Evolutionary conservation across 2,888 invertebrate species (phyloP).

Genomic region (Epinotia brunnichana): DNA sequence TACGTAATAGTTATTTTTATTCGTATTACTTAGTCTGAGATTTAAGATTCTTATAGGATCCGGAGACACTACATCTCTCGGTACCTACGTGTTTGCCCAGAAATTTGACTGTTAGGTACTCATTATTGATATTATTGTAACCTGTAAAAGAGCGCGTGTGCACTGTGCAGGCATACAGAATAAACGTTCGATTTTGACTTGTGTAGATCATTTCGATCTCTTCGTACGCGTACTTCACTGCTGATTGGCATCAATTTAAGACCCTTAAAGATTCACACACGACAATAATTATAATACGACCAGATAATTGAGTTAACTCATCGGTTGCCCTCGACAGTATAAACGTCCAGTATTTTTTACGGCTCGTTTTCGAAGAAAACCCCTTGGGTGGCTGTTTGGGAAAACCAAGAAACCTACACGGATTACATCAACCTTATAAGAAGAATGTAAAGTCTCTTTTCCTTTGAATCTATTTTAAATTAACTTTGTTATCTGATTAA

Average conservation of each 20-base stretch:
- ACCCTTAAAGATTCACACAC: constrained; percentile 39
- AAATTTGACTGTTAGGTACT: no score
- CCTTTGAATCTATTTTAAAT: constrained; percentile 6
- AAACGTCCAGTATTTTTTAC: constrained; percentile 63
- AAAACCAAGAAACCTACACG: constrained; percentile 44
- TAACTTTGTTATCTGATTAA: constrained; percentile 38
- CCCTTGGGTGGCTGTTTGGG: constrained; percentile 67
- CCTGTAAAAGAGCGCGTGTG: no score
- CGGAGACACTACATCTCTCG: no score
- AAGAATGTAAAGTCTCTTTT: constrained; percentile 47
- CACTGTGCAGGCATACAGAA: no score
- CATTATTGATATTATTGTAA: no score
- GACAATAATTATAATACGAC: constrained; percentile 45
- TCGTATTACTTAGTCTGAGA: no score
- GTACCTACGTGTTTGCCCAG: no score
- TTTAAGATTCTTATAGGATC: no score
- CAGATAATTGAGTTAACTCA: constrained; percentile 56
- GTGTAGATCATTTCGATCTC: no score
- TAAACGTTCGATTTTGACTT: no score
- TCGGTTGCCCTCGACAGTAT: constrained; percentile 46
- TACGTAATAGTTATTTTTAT: no score
- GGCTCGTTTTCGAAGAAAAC: constrained; percentile 64
- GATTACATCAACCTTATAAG: constrained; percentile 43
- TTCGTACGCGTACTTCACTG: no score
- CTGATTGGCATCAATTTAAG: background rate